Percentiles rank a stretch among this genome's conserved stretches.
Conservation (phyloP, 2,113 vertebrate species). For the Pleuronectes platessa region DNA sequence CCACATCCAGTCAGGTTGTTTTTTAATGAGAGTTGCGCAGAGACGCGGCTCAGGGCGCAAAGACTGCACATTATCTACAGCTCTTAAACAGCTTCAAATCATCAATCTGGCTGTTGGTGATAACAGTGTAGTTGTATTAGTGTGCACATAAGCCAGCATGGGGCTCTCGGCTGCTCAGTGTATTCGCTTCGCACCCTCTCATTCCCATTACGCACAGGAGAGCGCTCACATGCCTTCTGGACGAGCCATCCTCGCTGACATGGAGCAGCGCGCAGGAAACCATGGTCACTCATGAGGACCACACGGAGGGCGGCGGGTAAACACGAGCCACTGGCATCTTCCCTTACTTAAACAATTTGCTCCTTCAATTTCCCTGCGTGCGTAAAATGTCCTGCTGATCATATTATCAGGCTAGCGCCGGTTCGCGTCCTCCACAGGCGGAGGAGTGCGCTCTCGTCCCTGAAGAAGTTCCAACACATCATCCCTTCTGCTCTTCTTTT, state of each 20-base stretch:
- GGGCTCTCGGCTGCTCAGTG: neutral
- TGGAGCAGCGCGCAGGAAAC: slow-evolving; percentile 36
- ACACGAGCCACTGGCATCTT: slow-evolving; percentile 22
- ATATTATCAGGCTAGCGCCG: neutral
- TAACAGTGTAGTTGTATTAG: neutral
- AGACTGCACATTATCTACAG: neutral
- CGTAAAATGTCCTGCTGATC: neutral
- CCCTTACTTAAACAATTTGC: neutral
- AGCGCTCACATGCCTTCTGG: slow-evolving; percentile 42
- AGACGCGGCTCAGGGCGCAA: neutral
- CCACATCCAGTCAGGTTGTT: neutral
- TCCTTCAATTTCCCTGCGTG: neutral
- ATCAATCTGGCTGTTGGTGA: neutral
- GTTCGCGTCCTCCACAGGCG: slow-evolving; percentile 16
- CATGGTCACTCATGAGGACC: slow-evolving; percentile 15
- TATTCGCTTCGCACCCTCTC: slow-evolving; percentile 17
- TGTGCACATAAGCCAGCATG: neutral
- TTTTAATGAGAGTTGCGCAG: neutral
- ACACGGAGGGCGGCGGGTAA: slow-evolving; percentile 19
- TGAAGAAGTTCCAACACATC: slow-evolving; percentile 47
- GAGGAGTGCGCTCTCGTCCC: slow-evolving; percentile 1
- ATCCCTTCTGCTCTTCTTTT: neutral
- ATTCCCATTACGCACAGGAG: slow-evolving; percentile 68
- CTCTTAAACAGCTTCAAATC: neutral
- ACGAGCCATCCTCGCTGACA: slow-evolving; percentile 29